Evolutionary conservation across 2,888 invertebrate genomes (phyloP).

Genomic region (Azorinus chamasolen): DNA sequence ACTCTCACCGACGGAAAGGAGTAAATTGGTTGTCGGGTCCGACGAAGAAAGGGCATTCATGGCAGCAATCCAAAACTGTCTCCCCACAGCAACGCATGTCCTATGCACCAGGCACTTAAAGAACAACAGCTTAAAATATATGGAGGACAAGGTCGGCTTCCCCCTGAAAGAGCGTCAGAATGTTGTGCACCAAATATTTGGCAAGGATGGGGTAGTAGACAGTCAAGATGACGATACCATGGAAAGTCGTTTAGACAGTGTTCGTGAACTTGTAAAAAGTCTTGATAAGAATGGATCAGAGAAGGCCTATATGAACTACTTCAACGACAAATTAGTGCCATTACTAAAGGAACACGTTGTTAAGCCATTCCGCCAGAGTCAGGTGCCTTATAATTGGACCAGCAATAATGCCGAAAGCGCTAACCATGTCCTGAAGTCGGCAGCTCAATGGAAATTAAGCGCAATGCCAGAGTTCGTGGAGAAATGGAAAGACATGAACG

Average conservation of each 20-base stretch:
- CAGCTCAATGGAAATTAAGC: constrained; percentile 24
- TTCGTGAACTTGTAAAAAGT: not conserved
- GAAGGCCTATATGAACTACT: not conserved
- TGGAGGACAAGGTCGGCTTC: too few species aligned
- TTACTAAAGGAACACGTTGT: constrained; percentile 16
- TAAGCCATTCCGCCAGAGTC: not conserved
- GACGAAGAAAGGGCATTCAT: constrained; percentile 54
- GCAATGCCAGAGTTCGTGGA: too few species aligned
- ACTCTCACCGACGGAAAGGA: constrained; percentile 6
- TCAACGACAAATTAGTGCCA: constrained; percentile 10
- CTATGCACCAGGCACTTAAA: constrained; percentile 56
- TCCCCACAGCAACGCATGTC: constrained; percentile 35
- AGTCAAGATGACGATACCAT: too few species aligned
- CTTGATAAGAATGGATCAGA: not conserved
- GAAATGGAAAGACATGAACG: constrained; percentile 7
- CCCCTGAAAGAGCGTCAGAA: constrained; percentile 16
- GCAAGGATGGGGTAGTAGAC: too few species aligned
- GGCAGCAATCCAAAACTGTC: constrained; percentile 28
- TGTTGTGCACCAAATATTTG: not conserved
- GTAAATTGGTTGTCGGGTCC: constrained; percentile 25
- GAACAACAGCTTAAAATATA: too few species aligned
- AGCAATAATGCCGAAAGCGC: constrained; percentile 44
- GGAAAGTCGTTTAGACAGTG: too few species aligned
- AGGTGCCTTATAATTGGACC: constrained; percentile 16
- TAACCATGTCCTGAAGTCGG: constrained; percentile 36